These are phyloP conservation scores for cattle (Bos taurus) DNA, from an alignment of 2,113 vertebrate species.

Conservation along the genomic window ARS-UCD2.0 NC_037328.1:65063501-65064000, in stretches of 20 bases:
- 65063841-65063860: neutral
- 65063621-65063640: neutral
- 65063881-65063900: conserved; percentile 23
- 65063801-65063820: neutral
- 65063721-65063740: neutral
- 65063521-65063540: neutral
- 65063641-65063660: neutral
- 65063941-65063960: neutral
- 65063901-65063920: neutral
- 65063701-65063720: conserved; percentile 13
- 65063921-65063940: neutral
- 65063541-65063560: neutral
- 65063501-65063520: neutral
- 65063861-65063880: neutral
- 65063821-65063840: conserved; percentile 16
- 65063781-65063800: neutral
- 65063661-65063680: neutral
- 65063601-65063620: neutral
- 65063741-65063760: neutral
- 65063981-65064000: neutral
- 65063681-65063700: neutral
- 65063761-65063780: neutral
- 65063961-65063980: neutral
- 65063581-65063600: neutral
- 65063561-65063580: neutral